Conservation (phyloP, 2,888 invertebrate species). For the Lepidocyrtinus sp. region DNA sequence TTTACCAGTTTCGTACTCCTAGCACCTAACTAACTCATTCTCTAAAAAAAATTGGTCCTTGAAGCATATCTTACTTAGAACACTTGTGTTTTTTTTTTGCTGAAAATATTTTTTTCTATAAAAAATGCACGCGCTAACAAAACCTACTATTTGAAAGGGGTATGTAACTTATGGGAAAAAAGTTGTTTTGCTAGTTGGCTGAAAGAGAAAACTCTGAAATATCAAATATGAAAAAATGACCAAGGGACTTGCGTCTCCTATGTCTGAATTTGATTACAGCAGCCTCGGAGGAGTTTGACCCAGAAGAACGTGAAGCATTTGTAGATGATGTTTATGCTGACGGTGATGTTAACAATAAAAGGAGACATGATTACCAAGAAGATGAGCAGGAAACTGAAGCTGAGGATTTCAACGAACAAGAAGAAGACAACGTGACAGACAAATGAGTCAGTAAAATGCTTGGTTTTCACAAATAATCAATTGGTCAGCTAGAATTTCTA, state of each 20-base stretch:
- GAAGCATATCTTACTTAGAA: background rate
- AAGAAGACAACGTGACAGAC: conserved; percentile 20
- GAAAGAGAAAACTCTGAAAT: too few relatives aligned
- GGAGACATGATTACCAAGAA: conserved; percentile 26
- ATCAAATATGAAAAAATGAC: too few relatives aligned
- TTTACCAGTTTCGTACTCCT: conserved; percentile 44
- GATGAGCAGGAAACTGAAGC: conserved; percentile 9
- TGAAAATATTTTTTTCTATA: background rate
- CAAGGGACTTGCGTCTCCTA: background rate
- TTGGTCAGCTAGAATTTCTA: background rate
- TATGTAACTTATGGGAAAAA: background rate
- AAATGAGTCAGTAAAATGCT: background rate
- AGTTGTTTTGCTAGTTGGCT: background rate
- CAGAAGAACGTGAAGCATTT: conserved; percentile 56
- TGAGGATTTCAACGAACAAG: conserved; percentile 6
- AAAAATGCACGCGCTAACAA: background rate
- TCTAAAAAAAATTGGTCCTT: background rate
- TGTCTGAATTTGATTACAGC: background rate
- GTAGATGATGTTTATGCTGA: conserved; percentile 53
- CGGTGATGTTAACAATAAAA: conserved; percentile 17
- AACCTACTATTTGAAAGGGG: background rate
- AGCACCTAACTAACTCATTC: background rate
- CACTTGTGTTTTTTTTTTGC: too few relatives aligned
- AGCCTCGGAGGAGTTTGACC: conserved; percentile 58
- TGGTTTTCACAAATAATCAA: background rate